Evolutionary conservation across 2,797 vertebrate species (phyloP).

Genomic region (Peromyscus eremicus): DNA sequence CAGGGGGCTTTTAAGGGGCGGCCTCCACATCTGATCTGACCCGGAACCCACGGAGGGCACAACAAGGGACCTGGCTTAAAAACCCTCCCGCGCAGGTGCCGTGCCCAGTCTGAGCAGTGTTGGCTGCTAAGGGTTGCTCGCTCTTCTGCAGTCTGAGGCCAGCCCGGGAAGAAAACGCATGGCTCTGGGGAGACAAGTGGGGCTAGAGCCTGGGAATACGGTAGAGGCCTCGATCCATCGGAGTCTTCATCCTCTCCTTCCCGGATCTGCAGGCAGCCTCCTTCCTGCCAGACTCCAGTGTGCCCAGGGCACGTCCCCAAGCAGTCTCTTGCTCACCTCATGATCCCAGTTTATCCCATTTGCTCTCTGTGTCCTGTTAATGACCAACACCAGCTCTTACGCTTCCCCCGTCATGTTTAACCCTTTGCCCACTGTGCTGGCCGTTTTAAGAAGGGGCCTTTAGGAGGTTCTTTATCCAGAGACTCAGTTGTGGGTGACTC

Average conservation of each 20-base stretch:
- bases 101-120: not conserved
- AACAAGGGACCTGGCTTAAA: not conserved
- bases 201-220: not conserved
- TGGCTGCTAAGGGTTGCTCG: not conserved
- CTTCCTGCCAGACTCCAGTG: not conserved
- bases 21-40: not conserved
- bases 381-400: not conserved
- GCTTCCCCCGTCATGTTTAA: not conserved
- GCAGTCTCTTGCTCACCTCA: not conserved
- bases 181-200: not conserved
- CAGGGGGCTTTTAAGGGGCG: not conserved
- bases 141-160: not conserved
- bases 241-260: not conserved
- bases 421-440: not conserved
- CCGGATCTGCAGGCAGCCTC: not conserved
- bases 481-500: not conserved
- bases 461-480: not conserved
- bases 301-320: not conserved
- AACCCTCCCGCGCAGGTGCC: not conserved
- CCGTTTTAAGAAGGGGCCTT: not conserved
- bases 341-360: not conserved
- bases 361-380: not conserved
- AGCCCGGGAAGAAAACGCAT: not conserved
- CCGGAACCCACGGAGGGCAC: not conserved
- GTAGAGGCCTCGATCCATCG: accelerated